A percentile compares a stretch with the other conserved stretches of the same genome.
phyloP scores from a whole-genome alignment of 2,113 vertebrate species.

The Rallus limicola region DNA sequence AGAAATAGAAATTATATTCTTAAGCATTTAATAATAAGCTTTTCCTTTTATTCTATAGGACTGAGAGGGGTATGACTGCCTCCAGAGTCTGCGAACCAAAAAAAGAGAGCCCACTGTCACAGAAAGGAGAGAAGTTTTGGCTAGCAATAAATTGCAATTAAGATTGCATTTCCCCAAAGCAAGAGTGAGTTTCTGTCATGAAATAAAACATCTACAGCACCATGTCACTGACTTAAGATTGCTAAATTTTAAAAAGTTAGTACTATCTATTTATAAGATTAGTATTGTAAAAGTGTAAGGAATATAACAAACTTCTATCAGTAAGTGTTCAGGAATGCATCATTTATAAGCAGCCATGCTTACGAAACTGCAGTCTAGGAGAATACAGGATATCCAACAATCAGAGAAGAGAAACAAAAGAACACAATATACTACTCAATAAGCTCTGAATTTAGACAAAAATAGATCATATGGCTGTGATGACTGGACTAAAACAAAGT shows the following conservation, averaged over 20 bases:
- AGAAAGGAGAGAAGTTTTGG: neutral
- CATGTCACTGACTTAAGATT: neutral
- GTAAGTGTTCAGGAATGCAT: neutral
- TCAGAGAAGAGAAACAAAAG: neutral
- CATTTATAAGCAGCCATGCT: neutral
- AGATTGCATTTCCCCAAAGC: neutral
- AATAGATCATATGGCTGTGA: accelerated
- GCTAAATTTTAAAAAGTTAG: neutral
- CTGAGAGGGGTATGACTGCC: neutral
- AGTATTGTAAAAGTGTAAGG: neutral
- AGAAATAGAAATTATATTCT: neutral
- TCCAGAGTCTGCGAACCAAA: neutral
- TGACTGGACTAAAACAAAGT: neutral
- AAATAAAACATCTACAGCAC: neutral
- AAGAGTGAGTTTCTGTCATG: neutral
- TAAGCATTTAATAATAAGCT: neutral
- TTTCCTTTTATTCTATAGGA: neutral
- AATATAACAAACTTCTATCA: neutral
- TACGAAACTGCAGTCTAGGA: neutral
- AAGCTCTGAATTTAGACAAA: neutral
- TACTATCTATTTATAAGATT: neutral
- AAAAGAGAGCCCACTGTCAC: neutral
- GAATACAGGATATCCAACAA: neutral
- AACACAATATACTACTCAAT: accelerated
- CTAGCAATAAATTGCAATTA: neutral